phyloP scores from a whole-genome alignment of 2,797 vertebrate genomes.

The Chelon auratus region DNA sequence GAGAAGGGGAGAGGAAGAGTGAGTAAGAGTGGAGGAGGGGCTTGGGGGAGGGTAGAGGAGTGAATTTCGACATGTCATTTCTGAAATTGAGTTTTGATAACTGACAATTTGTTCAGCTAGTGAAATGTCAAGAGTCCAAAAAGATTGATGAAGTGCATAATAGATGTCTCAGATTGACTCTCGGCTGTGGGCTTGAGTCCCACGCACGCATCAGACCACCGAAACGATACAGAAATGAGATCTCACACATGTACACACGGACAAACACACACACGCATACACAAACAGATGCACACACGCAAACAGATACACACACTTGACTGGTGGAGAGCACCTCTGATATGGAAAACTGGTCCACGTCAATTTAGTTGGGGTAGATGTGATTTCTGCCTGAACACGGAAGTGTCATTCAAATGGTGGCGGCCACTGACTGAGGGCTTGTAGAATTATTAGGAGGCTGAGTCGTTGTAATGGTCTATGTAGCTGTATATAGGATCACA shows the following conservation, averaged over 20 bases:
- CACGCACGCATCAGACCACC: conserved; percentile 75
- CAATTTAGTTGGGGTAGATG: conserved; percentile 73
- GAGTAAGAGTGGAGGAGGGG: conserved; percentile 49
- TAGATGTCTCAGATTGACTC: conserved; percentile 84
- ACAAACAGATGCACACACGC: conserved; percentile 24
- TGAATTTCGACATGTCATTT: conserved; percentile 86
- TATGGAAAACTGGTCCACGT: conserved; percentile 75
- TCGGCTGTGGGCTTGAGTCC: conserved; percentile 80
- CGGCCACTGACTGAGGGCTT: conserved; percentile 59
- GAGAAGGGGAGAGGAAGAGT: conserved; percentile 27
- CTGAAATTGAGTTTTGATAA: conserved; percentile 89
- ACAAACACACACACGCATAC: conserved; percentile 7
- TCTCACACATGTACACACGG: conserved; percentile 37
- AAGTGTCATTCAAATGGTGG: conserved; percentile 76
- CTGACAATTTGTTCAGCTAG: conserved; percentile 87
- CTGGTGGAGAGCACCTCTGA: conserved; percentile 68
- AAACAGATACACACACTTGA: conserved; percentile 42
- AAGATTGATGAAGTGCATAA: conserved; percentile 88
- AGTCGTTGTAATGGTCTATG: conserved; percentile 58
- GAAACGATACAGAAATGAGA: conserved; percentile 82
- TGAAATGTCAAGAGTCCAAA: conserved; percentile 86
- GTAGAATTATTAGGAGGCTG: conserved; percentile 62
- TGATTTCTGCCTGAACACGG: conserved; percentile 76
- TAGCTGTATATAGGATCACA: conserved; percentile 49
- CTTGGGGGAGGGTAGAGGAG: conserved; percentile 39